Evolutionary conservation across 2,888 invertebrate species (phyloP).

Genomic region (Andrena flavipes): DNA sequence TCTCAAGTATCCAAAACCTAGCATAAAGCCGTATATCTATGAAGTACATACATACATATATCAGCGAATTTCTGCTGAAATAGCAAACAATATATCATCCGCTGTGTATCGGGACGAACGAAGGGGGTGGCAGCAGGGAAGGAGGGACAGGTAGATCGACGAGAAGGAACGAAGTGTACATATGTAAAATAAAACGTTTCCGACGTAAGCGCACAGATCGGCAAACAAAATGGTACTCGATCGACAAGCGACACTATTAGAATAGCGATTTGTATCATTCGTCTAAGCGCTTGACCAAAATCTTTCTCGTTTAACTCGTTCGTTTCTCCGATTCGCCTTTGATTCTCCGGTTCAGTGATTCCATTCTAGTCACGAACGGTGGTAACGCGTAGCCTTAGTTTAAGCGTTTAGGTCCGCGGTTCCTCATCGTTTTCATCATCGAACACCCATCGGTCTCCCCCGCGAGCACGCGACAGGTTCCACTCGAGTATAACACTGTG

Average conservation of each 20-base stretch:
- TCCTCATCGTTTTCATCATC: constrained; percentile 48
- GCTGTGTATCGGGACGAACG: constrained; percentile 11
- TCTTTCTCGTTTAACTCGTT: constrained; percentile 44
- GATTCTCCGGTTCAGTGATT: constrained; percentile 19
- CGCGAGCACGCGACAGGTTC: neutral
- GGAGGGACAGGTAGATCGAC: neutral
- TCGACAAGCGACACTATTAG: constrained; percentile 62
- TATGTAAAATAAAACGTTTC: constrained; percentile 76
- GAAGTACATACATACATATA: constrained; percentile 10
- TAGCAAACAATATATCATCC: constrained; percentile 36
- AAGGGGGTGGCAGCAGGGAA: neutral
- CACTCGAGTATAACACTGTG: neutral
- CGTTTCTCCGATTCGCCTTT: constrained; percentile 18
- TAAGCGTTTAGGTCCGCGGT: constrained; percentile 46
- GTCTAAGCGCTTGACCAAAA: constrained; percentile 74
- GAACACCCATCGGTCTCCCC: constrained; percentile 2
- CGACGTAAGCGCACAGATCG: constrained; percentile 77
- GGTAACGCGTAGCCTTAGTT: constrained; percentile 41
- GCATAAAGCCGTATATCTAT: constrained; percentile 4
- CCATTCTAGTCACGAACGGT: constrained; percentile 31
- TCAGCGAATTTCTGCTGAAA: constrained; percentile 30
- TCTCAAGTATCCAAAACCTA: constrained; percentile 20
- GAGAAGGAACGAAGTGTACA: constrained; percentile 64
- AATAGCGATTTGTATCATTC: constrained; percentile 69
- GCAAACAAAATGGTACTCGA: constrained; percentile 48